A percentile compares a stretch with the other conserved stretches of the same genome.
These are phyloP conservation scores for Galleria mellonella DNA, from an alignment of 1,140 invertebrate species.

Conservation along the genomic window DNA sequence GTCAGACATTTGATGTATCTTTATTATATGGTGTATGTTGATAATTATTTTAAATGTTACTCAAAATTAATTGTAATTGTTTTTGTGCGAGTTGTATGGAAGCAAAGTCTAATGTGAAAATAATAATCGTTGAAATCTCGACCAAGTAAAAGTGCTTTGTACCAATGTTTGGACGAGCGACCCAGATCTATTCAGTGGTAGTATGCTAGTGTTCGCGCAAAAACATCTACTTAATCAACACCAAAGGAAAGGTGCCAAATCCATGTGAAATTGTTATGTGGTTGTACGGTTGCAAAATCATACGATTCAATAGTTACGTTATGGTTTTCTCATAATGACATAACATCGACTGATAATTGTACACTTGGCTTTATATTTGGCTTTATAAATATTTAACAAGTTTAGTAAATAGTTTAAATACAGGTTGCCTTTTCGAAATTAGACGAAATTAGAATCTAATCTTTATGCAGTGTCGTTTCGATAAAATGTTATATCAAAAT, in stretches of 20 bases:
- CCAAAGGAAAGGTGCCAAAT: conserved; percentile 58
- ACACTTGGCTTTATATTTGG: too few relatives aligned
- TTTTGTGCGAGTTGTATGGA: background rate
- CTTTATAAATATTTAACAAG: too few relatives aligned
- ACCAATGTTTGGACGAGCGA: conserved; percentile 49
- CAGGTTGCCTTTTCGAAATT: too few relatives aligned
- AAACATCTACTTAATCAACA: conserved; percentile 38
- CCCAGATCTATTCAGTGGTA: conserved; percentile 47
- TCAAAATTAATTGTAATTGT: conserved; percentile 2
- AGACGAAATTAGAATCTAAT: too few relatives aligned
- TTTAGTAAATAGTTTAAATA: too few relatives aligned
- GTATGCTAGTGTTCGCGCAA: conserved; percentile 29
- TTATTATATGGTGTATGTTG: too few relatives aligned
- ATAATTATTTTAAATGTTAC: background rate
- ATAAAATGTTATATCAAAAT: too few relatives aligned
- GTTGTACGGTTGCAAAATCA: too few relatives aligned
- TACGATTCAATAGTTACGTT: too few relatives aligned
- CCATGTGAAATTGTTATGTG: conserved; percentile 34
- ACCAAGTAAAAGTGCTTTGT: conserved; percentile 63
- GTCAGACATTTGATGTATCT: background rate
- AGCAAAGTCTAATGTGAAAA: conserved; percentile 16
- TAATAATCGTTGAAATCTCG: conserved; percentile 52
- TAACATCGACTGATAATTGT: too few relatives aligned
- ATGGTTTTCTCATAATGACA: too few relatives aligned
- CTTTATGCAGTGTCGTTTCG: too few relatives aligned